phyloP scores from a whole-genome alignment of 2,888 invertebrate species.

The Cheilosia pagana region DNA sequence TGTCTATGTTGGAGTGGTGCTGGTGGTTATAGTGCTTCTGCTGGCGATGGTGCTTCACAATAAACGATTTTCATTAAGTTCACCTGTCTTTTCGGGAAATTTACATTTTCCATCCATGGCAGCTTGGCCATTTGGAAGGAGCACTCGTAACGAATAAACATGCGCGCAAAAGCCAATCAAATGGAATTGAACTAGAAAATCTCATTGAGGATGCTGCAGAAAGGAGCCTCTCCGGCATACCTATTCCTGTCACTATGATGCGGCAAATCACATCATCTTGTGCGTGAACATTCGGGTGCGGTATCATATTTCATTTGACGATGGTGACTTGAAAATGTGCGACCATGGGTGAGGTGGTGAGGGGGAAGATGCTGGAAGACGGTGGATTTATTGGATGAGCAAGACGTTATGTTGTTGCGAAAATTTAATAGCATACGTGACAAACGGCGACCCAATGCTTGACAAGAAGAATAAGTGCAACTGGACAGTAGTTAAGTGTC shows the following conservation, averaged over 20 bases:
- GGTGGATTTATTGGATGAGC: constrained; percentile 27
- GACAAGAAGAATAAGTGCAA: no score
- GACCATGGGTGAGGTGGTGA: constrained; percentile 6
- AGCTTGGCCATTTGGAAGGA: constrained; percentile 66
- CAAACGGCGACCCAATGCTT: neutral
- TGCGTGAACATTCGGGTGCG: constrained; percentile 56
- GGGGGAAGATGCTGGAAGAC: constrained; percentile 8
- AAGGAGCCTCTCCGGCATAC: constrained; percentile 1
- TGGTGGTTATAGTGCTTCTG: neutral
- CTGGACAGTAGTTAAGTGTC: no score
- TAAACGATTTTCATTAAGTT: constrained; percentile 74
- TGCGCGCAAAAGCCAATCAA: constrained; percentile 32
- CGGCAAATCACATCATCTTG: constrained; percentile 50
- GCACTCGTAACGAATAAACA: constrained; percentile 33
- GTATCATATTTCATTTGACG: constrained; percentile 56
- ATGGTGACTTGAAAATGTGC: neutral
- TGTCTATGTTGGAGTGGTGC: constrained; percentile 44
- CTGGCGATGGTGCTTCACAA: constrained; percentile 27
- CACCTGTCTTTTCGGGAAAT: constrained; percentile 72
- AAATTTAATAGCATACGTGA: constrained; percentile 17
- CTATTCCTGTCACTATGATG: constrained; percentile 34
- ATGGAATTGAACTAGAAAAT: constrained; percentile 66
- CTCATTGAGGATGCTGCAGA: constrained; percentile 37
- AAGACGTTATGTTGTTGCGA: constrained; percentile 4
- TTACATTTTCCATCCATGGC: constrained; percentile 67